Conservation (phyloP, 2,888 invertebrate genomes). For the Campopleginae sp. region DNA sequence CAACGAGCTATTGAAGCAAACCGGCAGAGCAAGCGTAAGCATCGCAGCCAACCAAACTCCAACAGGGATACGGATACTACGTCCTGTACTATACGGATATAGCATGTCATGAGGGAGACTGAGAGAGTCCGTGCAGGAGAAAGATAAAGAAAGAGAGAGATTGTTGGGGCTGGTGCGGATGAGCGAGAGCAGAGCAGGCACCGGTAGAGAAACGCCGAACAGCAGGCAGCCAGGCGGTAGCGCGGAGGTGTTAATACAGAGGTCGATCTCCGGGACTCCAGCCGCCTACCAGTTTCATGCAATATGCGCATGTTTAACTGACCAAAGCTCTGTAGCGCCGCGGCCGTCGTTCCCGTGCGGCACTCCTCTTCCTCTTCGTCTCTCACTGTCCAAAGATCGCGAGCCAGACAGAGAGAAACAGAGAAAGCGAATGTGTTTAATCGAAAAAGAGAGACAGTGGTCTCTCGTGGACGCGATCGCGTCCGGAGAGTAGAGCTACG, state of each 20-base stretch:
- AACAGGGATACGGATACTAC: constrained; percentile 66
- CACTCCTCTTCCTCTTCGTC: constrained; percentile 66
- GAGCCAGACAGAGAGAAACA: constrained; percentile 44
- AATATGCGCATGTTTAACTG: constrained; percentile 84
- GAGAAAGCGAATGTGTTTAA: background rate
- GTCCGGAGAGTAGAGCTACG: constrained; percentile 34
- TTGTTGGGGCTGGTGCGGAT: constrained; percentile 45
- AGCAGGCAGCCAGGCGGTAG: constrained; percentile 69
- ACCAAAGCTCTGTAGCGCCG: constrained; percentile 80
- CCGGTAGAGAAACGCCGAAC: constrained; percentile 66
- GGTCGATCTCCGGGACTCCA: constrained; percentile 81
- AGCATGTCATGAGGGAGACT: constrained; percentile 47
- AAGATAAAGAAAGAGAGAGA: constrained; percentile 43
- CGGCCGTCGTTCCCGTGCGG: constrained; percentile 69
- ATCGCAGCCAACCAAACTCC: constrained; percentile 64
- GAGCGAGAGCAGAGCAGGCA: constrained; percentile 58
- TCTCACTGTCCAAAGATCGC: constrained; percentile 63
- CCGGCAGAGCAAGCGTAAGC: constrained; percentile 61
- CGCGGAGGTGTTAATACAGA: constrained; percentile 84
- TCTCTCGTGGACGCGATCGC: constrained; percentile 31
- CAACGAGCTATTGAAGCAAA: constrained; percentile 73
- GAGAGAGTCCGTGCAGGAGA: constrained; percentile 44
- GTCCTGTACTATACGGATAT: constrained; percentile 71
- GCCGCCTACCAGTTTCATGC: constrained; percentile 83
- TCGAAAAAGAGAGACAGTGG: background rate